These are phyloP conservation scores for Neocrepidodera transversa DNA, from an alignment of 2,888 invertebrate species.

Conservation along the genomic window DNA sequence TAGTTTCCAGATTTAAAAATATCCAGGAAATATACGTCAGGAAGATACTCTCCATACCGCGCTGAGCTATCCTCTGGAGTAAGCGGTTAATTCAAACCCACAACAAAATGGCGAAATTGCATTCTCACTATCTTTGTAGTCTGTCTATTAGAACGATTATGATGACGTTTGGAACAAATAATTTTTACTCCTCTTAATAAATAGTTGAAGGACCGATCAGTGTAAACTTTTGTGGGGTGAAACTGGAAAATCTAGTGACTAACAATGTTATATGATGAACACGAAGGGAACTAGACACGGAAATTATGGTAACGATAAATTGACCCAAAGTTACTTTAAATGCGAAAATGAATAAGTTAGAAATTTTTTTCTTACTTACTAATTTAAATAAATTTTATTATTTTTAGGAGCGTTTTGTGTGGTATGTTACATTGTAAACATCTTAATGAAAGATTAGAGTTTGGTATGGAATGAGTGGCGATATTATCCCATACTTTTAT, in stretches of 20 bases:
- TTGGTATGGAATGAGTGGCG: conserved; percentile 92
- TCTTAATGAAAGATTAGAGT: conserved; percentile 90
- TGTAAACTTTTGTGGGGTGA: conserved; percentile 94
- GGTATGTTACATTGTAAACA: conserved; percentile 96
- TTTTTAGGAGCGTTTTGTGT: conserved; percentile 75
- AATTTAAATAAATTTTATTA: background rate
- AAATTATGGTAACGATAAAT: conserved; percentile 91
- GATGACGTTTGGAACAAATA: too few relatives aligned
- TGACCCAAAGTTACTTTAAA: conserved; percentile 72
- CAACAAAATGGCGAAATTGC: too few relatives aligned
- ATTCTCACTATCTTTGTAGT: background rate
- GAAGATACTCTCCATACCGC: too few relatives aligned
- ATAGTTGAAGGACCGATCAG: conserved; percentile 71
- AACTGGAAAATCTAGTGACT: conserved; percentile 82
- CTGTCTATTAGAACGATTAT: too few relatives aligned
- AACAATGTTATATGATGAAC: conserved; percentile 86
- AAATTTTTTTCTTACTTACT: too few relatives aligned
- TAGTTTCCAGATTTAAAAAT: too few relatives aligned
- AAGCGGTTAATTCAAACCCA: too few relatives aligned
- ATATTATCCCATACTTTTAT: conserved; percentile 84
- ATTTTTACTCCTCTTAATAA: too few relatives aligned
- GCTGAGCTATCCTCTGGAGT: too few relatives aligned
- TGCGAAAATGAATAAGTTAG: conserved; percentile 73
- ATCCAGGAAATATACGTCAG: too few relatives aligned
- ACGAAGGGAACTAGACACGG: conserved; percentile 82